These are phyloP conservation scores for Actinia tenebrosa DNA, from an alignment of 64 coral and sea anemone species.

Conservation along the genomic window DNA sequence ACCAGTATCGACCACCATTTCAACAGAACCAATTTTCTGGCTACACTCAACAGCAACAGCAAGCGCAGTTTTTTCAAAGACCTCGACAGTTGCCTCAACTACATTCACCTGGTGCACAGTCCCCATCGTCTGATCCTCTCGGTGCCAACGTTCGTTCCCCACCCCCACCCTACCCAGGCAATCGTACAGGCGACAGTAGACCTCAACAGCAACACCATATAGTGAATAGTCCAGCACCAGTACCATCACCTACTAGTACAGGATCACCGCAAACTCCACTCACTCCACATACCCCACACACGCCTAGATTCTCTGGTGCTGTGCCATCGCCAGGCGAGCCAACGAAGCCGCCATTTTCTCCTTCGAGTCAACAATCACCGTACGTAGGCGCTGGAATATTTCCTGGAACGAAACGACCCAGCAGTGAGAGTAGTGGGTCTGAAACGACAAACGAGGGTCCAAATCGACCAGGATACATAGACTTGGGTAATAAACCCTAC, in stretches of 20 bases:
- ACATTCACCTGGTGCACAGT: conserved; percentile 65
- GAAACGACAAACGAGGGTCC: background rate
- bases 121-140: conserved; percentile 73
- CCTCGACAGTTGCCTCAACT: conserved; percentile 53
- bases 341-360: conserved; percentile 81
- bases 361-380: conserved; percentile 54
- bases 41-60: conserved; percentile 42
- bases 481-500: conserved; percentile 14
- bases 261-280: conserved; percentile 95
- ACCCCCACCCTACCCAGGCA: conserved; percentile 87
- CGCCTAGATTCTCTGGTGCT: conserved; percentile 63
- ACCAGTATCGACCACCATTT: conserved; percentile 44
- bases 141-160: conserved; percentile 77
- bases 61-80: conserved; percentile 59
- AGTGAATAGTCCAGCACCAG: conserved; percentile 69
- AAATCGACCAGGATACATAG: conserved; percentile 10
- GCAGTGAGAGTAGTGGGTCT: conserved; percentile 7
- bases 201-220: conserved; percentile 30
- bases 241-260: conserved; percentile 90
- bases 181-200: conserved; percentile 36
- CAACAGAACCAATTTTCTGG: conserved; percentile 64
- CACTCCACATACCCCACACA: conserved; percentile 84
- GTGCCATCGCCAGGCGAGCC: conserved; percentile 71
- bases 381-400: background rate
- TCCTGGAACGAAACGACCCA: background rate